A percentile compares a stretch with the other conserved stretches of the same genome.
Evolutionary conservation across 2,888 invertebrate genomes (phyloP).

Genomic region (Apamea sordens): DNA sequence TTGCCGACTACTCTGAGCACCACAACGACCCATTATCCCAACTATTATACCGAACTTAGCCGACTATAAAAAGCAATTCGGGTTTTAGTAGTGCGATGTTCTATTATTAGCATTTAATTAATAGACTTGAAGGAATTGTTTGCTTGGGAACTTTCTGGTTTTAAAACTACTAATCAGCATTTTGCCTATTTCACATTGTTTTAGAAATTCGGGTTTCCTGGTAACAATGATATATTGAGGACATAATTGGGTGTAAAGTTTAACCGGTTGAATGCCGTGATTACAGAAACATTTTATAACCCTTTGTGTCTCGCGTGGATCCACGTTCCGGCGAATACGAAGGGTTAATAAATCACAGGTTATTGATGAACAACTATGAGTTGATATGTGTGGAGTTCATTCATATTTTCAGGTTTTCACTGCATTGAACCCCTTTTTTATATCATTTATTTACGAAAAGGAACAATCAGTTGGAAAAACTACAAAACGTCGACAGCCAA

Average conservation of each 20-base stretch:
- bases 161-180: background rate
- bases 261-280: too few relatives aligned
- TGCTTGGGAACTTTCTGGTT: background rate
- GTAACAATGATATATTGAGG: background rate
- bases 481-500: background rate
- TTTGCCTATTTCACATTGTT: background rate
- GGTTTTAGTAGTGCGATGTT: conserved; percentile 19
- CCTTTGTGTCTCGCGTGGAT: background rate
- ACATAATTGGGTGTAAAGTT: background rate
- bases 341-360: background rate
- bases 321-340: background rate
- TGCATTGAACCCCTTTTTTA: background rate
- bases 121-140: background rate
- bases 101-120: conserved; percentile 36
- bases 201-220: background rate
- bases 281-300: background rate
- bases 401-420: background rate
- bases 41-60: conserved; percentile 49
- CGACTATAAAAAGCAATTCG: conserved; percentile 46
- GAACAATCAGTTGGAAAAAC: background rate
- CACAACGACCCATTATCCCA: conserved; percentile 50
- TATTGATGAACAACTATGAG: background rate
- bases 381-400: background rate
- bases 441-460: background rate
- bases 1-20: conserved; percentile 35